phyloP scores from a whole-genome alignment of 2,888 invertebrate species.

The Clostera curtula region DNA sequence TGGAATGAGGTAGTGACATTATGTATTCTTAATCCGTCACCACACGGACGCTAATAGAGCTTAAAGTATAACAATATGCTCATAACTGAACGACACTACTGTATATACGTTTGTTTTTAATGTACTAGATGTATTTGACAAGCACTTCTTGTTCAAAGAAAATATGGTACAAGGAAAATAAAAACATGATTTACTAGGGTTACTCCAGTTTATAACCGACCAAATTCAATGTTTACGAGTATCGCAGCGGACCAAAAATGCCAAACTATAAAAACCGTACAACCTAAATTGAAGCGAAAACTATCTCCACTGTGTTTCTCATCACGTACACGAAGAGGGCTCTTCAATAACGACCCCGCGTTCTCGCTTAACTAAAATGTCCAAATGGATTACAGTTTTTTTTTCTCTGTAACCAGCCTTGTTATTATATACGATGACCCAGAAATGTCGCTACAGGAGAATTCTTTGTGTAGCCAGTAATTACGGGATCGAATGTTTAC shows the following conservation, averaged over 20 bases:
- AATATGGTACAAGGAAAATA: conserved; percentile 6
- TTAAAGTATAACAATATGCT: too few species aligned
- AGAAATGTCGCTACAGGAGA: too few species aligned
- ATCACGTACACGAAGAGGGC: conserved; percentile 36
- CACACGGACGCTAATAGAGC: too few species aligned
- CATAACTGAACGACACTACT: too few species aligned
- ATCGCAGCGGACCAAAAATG: conserved; percentile 17
- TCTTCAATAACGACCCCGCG: conserved; percentile 30
- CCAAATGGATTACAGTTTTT: conserved; percentile 17
- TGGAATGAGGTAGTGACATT: too few species aligned
- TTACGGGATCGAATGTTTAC: too few species aligned
- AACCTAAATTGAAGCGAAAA: conserved; percentile 38
- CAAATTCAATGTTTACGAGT: conserved; percentile 20
- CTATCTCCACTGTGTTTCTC: conserved; percentile 35
- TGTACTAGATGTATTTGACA: too few species aligned
- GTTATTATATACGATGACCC: too few species aligned
- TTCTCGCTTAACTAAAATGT: conserved; percentile 28
- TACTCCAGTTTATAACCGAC: conserved; percentile 14
- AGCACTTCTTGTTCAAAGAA: too few species aligned
- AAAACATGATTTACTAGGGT: conserved; percentile 18
- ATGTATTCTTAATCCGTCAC: too few species aligned
- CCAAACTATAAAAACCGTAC: conserved; percentile 31
- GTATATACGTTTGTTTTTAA: too few species aligned
- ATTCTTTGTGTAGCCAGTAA: too few species aligned
- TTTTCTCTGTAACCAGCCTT: conserved; percentile 1